Percentiles rank a stretch among this genome's conserved stretches.
phyloP scores from a whole-genome alignment of 2,113 vertebrate species.

The Phalacrocorax aristotelis region DNA sequence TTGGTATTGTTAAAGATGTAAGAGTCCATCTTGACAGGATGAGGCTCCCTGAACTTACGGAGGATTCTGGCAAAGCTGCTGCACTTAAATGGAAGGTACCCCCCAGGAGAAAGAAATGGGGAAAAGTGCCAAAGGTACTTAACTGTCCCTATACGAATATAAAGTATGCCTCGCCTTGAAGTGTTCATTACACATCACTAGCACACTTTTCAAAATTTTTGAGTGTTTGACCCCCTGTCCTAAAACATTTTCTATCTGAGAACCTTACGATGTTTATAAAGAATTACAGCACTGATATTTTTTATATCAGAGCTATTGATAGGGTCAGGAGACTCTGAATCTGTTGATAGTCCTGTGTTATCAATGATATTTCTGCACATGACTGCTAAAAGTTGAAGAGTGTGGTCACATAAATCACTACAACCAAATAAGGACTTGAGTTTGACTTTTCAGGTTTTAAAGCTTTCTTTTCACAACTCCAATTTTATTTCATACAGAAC shows the following conservation, averaged over 20 bases:
- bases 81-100: not conserved
- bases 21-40: not conserved
- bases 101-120: not conserved
- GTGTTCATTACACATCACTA: not conserved
- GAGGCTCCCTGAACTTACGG: not conserved
- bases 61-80: not conserved
- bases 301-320: not conserved
- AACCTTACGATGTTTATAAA: not conserved
- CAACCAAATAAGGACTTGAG: not conserved
- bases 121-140: not conserved
- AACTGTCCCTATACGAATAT: not conserved
- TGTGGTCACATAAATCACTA: not conserved
- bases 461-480: not conserved
- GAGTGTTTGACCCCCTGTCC: not conserved
- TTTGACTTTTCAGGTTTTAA: not conserved
- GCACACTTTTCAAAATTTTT: not conserved
- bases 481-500: not conserved
- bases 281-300: not conserved
- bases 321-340: not conserved
- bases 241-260: not conserved
- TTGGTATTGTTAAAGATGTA: not conserved
- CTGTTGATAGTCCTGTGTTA: not conserved
- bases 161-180: not conserved
- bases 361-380: not conserved
- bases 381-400: not conserved